These are phyloP conservation scores for Sycophila sp. DNA, from an alignment of 1,140 invertebrate species.

Conservation along the genomic window DNA sequence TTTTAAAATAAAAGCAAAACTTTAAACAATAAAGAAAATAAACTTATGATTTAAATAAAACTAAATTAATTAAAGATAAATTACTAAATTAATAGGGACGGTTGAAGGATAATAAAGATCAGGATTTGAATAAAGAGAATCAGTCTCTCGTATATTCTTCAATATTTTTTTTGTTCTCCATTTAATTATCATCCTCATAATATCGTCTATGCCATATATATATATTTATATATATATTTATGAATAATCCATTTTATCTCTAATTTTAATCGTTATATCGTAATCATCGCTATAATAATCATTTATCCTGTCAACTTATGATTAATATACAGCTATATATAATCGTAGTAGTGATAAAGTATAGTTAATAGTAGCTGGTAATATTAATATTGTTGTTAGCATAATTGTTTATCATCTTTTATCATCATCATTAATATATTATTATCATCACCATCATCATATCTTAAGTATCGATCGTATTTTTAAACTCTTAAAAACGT, in stretches of 20 bases:
- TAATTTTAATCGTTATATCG: conserved; percentile 45
- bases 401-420: too few relatives aligned
- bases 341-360: conserved; percentile 28
- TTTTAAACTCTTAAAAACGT: conserved; percentile 53
- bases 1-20: too few relatives aligned
- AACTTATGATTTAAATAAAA: too few relatives aligned
- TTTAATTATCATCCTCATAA: conserved; percentile 59
- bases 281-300: conserved; percentile 52
- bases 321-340: conserved; percentile 53
- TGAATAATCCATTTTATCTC: conserved; percentile 56
- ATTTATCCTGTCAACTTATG: conserved; percentile 60
- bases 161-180: conserved; percentile 51
- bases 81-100: too few relatives aligned
- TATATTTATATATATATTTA: conserved; percentile 58
- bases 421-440: conserved; percentile 37
- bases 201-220: conserved; percentile 53
- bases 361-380: conserved; percentile 35
- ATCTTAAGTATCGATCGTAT: conserved; percentile 64
- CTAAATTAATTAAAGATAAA: too few relatives aligned
- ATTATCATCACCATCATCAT: conserved; percentile 56
- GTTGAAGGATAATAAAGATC: conserved; percentile 23
- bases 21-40: too few relatives aligned
- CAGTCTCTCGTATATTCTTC: conserved; percentile 29
- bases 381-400: conserved; percentile 47
- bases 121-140: conserved; percentile 37